Evolutionary conservation across 2,888 invertebrate species (phyloP).

Genomic region (Helobdella robusta): DNA sequence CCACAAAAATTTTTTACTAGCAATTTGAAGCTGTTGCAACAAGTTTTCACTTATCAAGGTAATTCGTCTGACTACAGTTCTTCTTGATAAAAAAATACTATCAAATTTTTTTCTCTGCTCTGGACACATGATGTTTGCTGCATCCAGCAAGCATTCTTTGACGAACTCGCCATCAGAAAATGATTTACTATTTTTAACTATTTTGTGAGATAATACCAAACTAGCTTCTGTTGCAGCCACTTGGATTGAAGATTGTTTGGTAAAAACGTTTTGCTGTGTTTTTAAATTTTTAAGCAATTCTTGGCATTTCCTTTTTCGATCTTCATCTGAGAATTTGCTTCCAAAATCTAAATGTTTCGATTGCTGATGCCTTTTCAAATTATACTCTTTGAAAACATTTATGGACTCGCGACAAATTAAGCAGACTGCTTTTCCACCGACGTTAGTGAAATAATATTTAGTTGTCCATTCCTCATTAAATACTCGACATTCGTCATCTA

Average conservation of each 20-base stretch:
- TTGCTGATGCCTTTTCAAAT: not conserved
- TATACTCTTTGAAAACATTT: conserved; percentile 5
- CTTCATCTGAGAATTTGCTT: not conserved
- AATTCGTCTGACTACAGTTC: conserved; percentile 10
- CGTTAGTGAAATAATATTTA: conserved; percentile 9
- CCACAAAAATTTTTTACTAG: too few species aligned
- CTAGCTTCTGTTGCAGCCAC: not conserved
- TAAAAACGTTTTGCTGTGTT: not conserved
- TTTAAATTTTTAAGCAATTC: not conserved
- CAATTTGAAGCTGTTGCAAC: too few species aligned
- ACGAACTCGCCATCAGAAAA: not conserved
- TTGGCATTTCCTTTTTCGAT: not conserved
- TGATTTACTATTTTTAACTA: not conserved
- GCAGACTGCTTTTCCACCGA: conserved; percentile 1
- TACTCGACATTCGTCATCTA: conserved; percentile 13
- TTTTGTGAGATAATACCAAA: not conserved
- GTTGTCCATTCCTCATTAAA: conserved; percentile 3
- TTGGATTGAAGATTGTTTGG: not conserved
- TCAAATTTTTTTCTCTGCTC: not conserved
- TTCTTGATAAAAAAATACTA: not conserved
- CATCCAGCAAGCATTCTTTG: conserved; percentile 7
- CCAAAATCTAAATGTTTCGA: not conserved
- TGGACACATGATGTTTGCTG: conserved; percentile 5
- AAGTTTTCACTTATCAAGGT: too few species aligned
- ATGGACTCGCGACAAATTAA: not conserved